These are phyloP conservation scores for Trichacis sp. DNA, from an alignment of 2,888 invertebrate species.

Conservation along the genomic window DNA sequence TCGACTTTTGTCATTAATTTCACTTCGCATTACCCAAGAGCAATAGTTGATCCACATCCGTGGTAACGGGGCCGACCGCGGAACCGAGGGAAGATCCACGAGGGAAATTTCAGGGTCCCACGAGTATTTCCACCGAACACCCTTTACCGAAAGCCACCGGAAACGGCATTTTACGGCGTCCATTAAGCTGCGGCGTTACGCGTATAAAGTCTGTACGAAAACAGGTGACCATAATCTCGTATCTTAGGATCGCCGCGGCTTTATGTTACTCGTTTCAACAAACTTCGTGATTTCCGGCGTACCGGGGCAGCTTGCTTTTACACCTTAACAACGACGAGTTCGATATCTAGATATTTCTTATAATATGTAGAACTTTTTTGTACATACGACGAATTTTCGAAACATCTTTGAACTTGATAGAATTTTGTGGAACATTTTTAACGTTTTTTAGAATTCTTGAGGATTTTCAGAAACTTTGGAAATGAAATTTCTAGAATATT, in stretches of 20 bases:
- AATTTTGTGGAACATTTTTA: too few species aligned
- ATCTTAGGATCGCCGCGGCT: conserved; percentile 9
- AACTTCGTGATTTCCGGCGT: background rate
- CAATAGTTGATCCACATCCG: conserved; percentile 48
- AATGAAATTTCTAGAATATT: too few species aligned
- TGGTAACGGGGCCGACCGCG: conserved; percentile 44
- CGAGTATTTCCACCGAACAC: conserved; percentile 36
- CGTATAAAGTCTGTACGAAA: conserved; percentile 21
- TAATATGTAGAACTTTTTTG: too few species aligned
- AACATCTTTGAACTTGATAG: too few species aligned
- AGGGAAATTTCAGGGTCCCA: conserved; percentile 39
- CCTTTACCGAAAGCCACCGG: conserved; percentile 33
- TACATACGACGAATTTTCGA: too few species aligned
- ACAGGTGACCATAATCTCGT: conserved; percentile 32
- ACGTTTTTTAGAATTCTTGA: too few species aligned
- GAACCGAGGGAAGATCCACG: conserved; percentile 39
- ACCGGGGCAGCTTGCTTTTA: background rate
- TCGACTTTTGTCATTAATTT: conserved; percentile 58
- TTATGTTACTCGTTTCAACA: background rate
- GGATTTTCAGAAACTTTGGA: too few species aligned
- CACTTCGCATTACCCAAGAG: conserved; percentile 52
- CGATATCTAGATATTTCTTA: too few species aligned
- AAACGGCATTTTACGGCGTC: conserved; percentile 42
- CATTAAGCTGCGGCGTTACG: conserved; percentile 39
- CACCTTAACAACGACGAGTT: too few species aligned